Evolutionary conservation across 2,113 vertebrate genomes (phyloP).

Genomic region (Pygathrix nemaeus): DNA sequence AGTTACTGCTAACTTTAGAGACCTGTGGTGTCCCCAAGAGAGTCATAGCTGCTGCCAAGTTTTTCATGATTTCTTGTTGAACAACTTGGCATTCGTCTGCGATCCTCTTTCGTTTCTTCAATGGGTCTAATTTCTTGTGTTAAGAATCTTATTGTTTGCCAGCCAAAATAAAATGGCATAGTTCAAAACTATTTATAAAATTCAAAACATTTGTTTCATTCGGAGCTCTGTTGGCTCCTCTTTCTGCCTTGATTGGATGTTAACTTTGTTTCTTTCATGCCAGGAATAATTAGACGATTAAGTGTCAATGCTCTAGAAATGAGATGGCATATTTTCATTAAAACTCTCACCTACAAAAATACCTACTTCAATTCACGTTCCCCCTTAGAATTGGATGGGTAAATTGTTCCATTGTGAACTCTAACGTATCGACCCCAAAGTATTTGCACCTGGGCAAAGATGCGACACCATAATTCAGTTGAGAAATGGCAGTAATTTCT

Average conservation of each 20-base stretch:
- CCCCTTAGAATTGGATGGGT: not conserved
- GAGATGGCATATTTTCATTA: constrained; percentile 62
- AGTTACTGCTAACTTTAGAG: constrained; percentile 27
- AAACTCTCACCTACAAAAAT: constrained; percentile 52
- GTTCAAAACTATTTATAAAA: constrained; percentile 69
- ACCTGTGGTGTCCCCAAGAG: constrained; percentile 28
- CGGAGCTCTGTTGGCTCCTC: not conserved
- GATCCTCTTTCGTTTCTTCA: constrained; percentile 59
- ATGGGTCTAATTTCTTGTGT: constrained; percentile 52
- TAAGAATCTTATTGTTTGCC: constrained; percentile 71
- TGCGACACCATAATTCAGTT: constrained; percentile 39
- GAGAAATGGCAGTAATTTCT: constrained; percentile 59
- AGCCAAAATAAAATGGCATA: constrained; percentile 50
- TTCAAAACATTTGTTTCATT: constrained; percentile 59
- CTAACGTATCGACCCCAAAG: not conserved
- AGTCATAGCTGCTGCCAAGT: not conserved
- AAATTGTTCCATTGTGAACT: constrained; percentile 14
- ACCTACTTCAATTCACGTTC: not conserved
- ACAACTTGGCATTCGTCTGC: constrained; percentile 65
- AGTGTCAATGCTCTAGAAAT: constrained; percentile 53
- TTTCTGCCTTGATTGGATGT: constrained; percentile 43
- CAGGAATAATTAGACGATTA: constrained; percentile 75
- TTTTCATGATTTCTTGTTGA: constrained; percentile 52
- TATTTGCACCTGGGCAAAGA: constrained; percentile 30
- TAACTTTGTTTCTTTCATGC: constrained; percentile 68